These are phyloP conservation scores for Tarsius wallacei DNA, from an alignment of 2,797 vertebrate genomes.

Conservation along the genomic window DNA sequence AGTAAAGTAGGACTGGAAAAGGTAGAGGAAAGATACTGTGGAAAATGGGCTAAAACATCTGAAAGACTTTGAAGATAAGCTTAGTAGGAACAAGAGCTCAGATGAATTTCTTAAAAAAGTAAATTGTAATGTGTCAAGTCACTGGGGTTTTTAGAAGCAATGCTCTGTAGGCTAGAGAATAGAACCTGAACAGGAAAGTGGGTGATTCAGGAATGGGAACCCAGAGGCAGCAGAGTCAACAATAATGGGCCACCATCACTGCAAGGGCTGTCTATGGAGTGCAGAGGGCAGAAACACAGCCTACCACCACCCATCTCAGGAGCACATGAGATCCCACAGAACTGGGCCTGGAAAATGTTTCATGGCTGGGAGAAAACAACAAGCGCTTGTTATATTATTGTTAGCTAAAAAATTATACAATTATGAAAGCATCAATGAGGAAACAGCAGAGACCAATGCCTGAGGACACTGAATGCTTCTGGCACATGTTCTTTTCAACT, in stretches of 20 bases:
- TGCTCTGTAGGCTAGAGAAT: background rate
- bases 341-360: background rate
- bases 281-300: background rate
- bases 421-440: conserved; percentile 46
- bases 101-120: conserved; percentile 1
- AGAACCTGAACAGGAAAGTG: background rate
- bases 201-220: background rate
- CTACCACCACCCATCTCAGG: background rate
- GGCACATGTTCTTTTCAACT: conserved; percentile 57
- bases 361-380: background rate
- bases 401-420: conserved; percentile 55
- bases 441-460: conserved; percentile 50
- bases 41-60: background rate
- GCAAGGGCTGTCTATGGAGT: background rate
- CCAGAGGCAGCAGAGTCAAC: background rate
- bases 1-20: background rate
- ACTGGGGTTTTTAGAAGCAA: conserved; percentile 44
- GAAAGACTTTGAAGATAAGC: conserved; percentile 13
- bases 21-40: background rate
- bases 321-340: background rate
- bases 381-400: background rate
- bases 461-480: conserved; percentile 46
- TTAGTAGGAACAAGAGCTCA: conserved; percentile 10
- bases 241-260: background rate
- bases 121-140: background rate